A percentile compares a stretch with the other conserved stretches of the same genome.
These are phyloP conservation scores for Alosa alosa DNA, from an alignment of 2,113 vertebrate species.

Conservation along the genomic window DNA sequence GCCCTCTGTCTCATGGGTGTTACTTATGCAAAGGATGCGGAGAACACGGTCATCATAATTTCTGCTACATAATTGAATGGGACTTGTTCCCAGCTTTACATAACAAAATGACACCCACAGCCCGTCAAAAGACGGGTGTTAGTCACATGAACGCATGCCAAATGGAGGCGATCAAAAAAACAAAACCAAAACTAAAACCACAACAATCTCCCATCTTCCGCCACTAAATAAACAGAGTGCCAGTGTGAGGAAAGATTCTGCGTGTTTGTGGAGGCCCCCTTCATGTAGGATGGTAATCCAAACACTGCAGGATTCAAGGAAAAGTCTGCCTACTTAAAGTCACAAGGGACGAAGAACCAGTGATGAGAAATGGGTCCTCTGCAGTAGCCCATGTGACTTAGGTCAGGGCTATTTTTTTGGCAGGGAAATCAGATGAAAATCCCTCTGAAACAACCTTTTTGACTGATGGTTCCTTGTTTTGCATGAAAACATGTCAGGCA, in stretches of 20 bases:
- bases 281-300: neutral
- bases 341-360: neutral
- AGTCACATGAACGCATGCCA: neutral
- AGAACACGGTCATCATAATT: neutral
- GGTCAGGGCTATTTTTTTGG: neutral
- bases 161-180: neutral
- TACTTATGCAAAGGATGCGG: neutral
- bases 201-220: neutral
- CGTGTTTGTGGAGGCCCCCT: neutral
- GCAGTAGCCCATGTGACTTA: neutral
- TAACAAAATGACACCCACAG: neutral
- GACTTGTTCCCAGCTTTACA: neutral
- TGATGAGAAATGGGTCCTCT: neutral
- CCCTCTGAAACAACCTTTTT: neutral
- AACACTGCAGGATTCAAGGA: neutral
- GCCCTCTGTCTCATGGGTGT: neutral
- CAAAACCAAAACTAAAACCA: neutral
- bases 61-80: neutral
- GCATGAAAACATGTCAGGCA: neutral
- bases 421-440: conserved; percentile 6
- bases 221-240: neutral
- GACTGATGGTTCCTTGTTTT: neutral
- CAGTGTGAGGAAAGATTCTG: neutral
- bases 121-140: neutral
- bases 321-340: neutral